Evolutionary conservation across 2,113 vertebrate species (phyloP).

Genomic region (Osmerus mordax): DNA sequence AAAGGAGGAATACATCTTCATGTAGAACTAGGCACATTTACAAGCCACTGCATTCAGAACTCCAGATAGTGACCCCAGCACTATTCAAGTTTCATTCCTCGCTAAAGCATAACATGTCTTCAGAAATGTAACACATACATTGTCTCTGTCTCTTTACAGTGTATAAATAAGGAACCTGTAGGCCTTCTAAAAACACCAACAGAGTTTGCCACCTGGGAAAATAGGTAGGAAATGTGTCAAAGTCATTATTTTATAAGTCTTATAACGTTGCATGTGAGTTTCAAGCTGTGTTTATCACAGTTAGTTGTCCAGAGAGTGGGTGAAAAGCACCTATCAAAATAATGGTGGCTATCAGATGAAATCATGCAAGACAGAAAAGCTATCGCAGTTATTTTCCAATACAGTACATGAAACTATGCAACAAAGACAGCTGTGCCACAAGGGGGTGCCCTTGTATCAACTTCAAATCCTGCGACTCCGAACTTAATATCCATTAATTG

Average conservation of each 20-base stretch:
- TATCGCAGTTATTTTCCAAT: constrained; percentile 50
- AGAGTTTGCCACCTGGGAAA: constrained; percentile 9
- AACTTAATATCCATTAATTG: constrained; percentile 29
- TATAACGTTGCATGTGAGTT: constrained; percentile 43
- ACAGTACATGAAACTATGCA: constrained; percentile 25
- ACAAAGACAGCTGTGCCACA: constrained; percentile 55
- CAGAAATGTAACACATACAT: constrained; percentile 40
- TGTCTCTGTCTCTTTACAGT: constrained; percentile 53
- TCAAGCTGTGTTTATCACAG: constrained; percentile 42
- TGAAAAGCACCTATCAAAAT: constrained; percentile 47
- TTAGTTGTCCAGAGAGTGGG: constrained; percentile 29
- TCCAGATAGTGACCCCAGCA: constrained; percentile 57
- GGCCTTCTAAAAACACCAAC: constrained; percentile 2
- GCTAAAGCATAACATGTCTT: constrained; percentile 40
- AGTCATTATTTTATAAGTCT: constrained; percentile 2
- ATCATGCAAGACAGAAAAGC: constrained; percentile 60
- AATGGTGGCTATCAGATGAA: constrained; percentile 28
- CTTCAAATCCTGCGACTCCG: constrained; percentile 34
- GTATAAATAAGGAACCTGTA: constrained; percentile 50
- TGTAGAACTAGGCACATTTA: constrained; percentile 72
- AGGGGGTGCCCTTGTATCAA: constrained; percentile 30
- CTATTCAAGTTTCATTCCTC: constrained; percentile 46
- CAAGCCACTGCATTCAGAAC: constrained; percentile 67
- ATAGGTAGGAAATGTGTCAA: constrained; percentile 32
- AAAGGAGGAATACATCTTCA: constrained; percentile 43